Conservation (phyloP, 92 coral and sea anemone species). For the Actinostola sp. region DNA sequence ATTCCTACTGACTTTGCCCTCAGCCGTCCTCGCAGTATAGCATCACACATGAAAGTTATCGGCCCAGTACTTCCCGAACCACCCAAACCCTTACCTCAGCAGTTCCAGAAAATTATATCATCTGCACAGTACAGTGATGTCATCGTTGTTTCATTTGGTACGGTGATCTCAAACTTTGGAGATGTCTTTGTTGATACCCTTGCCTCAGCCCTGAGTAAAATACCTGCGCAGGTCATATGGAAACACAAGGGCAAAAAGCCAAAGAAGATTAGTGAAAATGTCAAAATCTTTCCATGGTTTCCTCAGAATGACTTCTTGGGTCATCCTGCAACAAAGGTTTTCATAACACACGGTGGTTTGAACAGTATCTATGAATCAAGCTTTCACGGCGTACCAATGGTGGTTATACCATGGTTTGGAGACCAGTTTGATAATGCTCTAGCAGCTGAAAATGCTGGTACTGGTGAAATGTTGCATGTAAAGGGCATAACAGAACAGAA, state of each 20-base stretch:
- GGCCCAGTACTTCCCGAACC: constrained; percentile 85
- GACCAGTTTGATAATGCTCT: constrained; percentile 79
- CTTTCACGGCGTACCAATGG: constrained; percentile 83
- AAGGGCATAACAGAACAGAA: constrained; percentile 37
- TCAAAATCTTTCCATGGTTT: constrained; percentile 62
- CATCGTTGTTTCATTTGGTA: constrained; percentile 77
- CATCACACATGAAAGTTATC: constrained; percentile 75
- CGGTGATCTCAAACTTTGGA: constrained; percentile 72
- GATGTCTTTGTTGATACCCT: constrained; percentile 56
- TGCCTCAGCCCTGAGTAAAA: constrained; percentile 49
- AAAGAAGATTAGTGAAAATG: constrained; percentile 44
- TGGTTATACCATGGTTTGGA: constrained; percentile 66
- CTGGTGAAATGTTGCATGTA: constrained; percentile 57
- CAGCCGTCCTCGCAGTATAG: constrained; percentile 71
- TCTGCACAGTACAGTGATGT: constrained; percentile 30
- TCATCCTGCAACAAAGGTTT: constrained; percentile 62
- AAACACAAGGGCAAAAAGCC: constrained; percentile 56
- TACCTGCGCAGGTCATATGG: constrained; percentile 79
- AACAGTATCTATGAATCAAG: constrained; percentile 73
- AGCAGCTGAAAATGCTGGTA: constrained; percentile 56
- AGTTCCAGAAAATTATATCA: constrained; percentile 52
- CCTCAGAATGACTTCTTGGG: constrained; percentile 81
- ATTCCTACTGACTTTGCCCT: constrained; percentile 80
- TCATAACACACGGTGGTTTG: constrained; percentile 85
- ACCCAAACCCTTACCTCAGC: constrained; percentile 45